Percentiles rank a stretch among this genome's conserved stretches.
Evolutionary conservation across 2,888 invertebrate species (phyloP).

Genomic region (Hemistola chrysoprasaria): DNA sequence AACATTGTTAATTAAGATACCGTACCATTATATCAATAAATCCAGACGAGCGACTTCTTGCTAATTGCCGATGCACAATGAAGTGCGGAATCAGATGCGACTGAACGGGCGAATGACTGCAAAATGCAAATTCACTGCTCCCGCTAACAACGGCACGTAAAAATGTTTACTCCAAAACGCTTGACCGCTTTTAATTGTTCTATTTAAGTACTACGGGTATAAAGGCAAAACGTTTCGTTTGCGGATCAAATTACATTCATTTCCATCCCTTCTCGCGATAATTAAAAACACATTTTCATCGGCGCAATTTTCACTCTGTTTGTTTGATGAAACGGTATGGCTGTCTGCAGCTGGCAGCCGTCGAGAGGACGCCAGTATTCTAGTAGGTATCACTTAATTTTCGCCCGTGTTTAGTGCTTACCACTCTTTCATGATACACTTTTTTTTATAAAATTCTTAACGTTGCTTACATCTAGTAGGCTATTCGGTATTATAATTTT

Average conservation of each 20-base stretch:
- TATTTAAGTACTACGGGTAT: constrained; percentile 52
- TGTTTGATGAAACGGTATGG: constrained; percentile 41
- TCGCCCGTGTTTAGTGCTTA: no score
- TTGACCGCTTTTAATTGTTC: constrained; percentile 64
- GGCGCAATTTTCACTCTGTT: constrained; percentile 38
- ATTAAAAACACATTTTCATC: constrained; percentile 60
- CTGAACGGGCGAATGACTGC: constrained; percentile 35
- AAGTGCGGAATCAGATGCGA: constrained; percentile 56
- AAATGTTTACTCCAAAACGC: constrained; percentile 62
- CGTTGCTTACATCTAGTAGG: not conserved
- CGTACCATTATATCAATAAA: constrained; percentile 64
- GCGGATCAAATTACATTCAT: constrained; percentile 52
- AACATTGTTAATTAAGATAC: constrained; percentile 54
- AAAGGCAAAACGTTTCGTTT: constrained; percentile 46
- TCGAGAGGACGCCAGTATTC: constrained; percentile 17
- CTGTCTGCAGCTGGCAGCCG: constrained; percentile 27
- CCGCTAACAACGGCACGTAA: constrained; percentile 47
- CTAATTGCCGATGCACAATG: constrained; percentile 65
- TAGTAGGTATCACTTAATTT: constrained; percentile 23
- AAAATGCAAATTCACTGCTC: constrained; percentile 53
- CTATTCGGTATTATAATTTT: no score
- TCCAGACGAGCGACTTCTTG: constrained; percentile 59
- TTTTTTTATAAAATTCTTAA: constrained; percentile 1
- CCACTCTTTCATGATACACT: constrained; percentile 3
- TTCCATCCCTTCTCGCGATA: constrained; percentile 43